phyloP scores from a whole-genome alignment of 1,140 invertebrate genomes.

The Pseudobourletiella spinata region DNA sequence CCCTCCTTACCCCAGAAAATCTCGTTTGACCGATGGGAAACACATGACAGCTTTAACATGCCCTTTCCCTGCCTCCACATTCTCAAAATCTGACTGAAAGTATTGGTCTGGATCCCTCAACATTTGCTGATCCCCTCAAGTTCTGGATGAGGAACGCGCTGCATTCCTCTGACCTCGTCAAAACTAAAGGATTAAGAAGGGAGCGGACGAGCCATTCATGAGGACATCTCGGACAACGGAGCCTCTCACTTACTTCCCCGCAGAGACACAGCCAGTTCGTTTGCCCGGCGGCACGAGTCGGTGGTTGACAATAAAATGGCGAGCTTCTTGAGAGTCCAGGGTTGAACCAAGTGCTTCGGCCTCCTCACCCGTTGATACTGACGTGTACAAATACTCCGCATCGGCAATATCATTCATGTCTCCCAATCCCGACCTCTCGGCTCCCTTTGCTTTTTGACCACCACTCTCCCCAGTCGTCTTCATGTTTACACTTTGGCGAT shows the following conservation, averaged over 20 bases:
- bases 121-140: no score
- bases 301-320: background rate
- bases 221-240: no score
- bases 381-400: constrained; percentile 4
- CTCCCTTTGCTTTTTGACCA: background rate
- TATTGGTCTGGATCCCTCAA: no score
- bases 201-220: no score
- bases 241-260: constrained; percentile 30
- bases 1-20: no score
- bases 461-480: background rate
- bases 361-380: background rate
- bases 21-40: no score
- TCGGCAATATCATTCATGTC: constrained; percentile 9
- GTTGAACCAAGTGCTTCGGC: background rate
- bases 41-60: no score
- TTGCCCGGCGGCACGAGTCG: background rate
- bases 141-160: no score
- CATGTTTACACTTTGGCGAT: constrained; percentile 1
- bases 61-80: no score
- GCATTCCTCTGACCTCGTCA: no score
- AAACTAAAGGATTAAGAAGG: no score
- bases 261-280: constrained; percentile 27
- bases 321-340: background rate
- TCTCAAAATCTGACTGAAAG: no score
- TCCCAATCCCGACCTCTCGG: background rate